These are phyloP conservation scores for Plebejus argus DNA, from an alignment of 2,888 invertebrate species.

Conservation along the genomic window DNA sequence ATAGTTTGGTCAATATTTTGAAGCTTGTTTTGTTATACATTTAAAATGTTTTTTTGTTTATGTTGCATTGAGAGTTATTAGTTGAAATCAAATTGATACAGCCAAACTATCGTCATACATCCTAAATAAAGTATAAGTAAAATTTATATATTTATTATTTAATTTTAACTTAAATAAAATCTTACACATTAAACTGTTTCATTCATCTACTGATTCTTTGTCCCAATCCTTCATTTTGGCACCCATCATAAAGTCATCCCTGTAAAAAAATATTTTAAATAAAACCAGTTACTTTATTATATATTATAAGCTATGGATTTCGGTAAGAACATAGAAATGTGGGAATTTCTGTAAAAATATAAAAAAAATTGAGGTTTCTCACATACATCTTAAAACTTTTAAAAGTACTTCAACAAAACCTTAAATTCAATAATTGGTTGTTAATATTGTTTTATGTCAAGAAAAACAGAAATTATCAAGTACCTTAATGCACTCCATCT, in stretches of 20 bases:
- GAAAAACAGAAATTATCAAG: neutral
- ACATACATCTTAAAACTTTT: too few relatives aligned
- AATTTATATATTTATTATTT: slow-evolving; percentile 31
- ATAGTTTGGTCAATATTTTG: too few relatives aligned
- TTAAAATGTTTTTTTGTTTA: neutral
- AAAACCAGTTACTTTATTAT: neutral
- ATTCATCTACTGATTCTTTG: slow-evolving; percentile 82
- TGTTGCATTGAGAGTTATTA: neutral
- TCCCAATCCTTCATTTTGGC: slow-evolving; percentile 96
- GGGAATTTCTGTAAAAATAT: neutral
- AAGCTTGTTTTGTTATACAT: too few relatives aligned
- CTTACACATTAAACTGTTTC: slow-evolving; percentile 40
- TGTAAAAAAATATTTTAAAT: slow-evolving; percentile 58
- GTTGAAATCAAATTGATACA: neutral
- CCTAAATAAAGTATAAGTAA: slow-evolving; percentile 27
- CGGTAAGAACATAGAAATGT: too few relatives aligned
- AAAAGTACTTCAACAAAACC: too few relatives aligned
- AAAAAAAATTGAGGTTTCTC: too few relatives aligned
- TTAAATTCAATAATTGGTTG: too few relatives aligned
- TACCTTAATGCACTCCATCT: slow-evolving; percentile 84
- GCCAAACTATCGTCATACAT: neutral
- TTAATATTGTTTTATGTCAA: too few relatives aligned
- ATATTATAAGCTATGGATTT: too few relatives aligned
- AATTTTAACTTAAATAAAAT: slow-evolving; percentile 32
- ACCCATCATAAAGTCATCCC: slow-evolving; percentile 94